These are phyloP conservation scores for Cladopsammia gracilis DNA, from an alignment of 64 coral and sea anemone species.

Conservation along the genomic window DNA sequence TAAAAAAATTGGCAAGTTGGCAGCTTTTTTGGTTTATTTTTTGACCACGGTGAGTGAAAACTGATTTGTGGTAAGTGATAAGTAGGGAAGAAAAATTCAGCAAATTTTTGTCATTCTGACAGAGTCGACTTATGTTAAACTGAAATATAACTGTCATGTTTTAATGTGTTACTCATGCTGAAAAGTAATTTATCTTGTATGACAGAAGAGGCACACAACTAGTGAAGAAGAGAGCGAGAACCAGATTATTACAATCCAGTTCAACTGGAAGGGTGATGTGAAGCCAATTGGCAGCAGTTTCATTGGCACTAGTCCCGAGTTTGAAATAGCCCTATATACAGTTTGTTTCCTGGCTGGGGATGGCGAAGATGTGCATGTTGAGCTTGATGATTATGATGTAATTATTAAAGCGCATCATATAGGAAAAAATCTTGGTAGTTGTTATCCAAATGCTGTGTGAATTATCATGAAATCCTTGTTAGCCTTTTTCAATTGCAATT, in stretches of 20 bases:
- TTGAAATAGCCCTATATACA: conserved; percentile 96
- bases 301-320: conserved; percentile 98
- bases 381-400: conserved; percentile 92
- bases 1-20: too few species aligned
- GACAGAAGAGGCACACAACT: conserved; percentile 18
- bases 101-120: too few species aligned
- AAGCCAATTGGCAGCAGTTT: conserved; percentile 95
- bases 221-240: conserved; percentile 71
- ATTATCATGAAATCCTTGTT: too few species aligned
- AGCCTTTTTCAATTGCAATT: too few species aligned
- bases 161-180: neutral
- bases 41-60: too few species aligned
- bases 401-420: conserved; percentile 57
- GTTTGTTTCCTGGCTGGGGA: conserved; percentile 88
- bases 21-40: too few species aligned
- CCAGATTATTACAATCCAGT: conserved; percentile 93
- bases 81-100: too few species aligned
- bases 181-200: neutral
- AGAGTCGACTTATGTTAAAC: too few species aligned
- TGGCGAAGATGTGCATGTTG: conserved; percentile 82
- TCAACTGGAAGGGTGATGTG: conserved; percentile 88
- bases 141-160: too few species aligned
- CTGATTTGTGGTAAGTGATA: too few species aligned
- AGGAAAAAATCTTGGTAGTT: conserved; percentile 46
- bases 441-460: conserved; percentile 44